Evolutionary conservation across 2,113 vertebrate genomes (phyloP).

Genomic region (Poicephalus meyeri): DNA sequence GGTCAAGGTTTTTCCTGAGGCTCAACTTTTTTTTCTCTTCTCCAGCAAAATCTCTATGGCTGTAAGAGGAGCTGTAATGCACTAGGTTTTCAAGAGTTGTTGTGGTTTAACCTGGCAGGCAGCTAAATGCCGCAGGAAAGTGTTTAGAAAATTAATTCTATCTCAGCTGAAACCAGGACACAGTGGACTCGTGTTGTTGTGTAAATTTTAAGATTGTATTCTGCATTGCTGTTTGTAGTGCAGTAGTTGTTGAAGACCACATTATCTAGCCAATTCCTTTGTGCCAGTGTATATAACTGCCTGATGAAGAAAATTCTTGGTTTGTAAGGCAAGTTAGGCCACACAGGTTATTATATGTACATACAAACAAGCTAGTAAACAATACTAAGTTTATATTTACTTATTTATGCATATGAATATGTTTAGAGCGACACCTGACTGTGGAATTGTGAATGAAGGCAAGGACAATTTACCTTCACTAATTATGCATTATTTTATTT

Average conservation of each 20-base stretch:
- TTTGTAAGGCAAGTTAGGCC: neutral
- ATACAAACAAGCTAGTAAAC: neutral
- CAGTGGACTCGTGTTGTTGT: neutral
- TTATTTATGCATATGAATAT: neutral
- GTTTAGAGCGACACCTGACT: neutral
- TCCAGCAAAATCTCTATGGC: neutral
- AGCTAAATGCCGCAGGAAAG: neutral
- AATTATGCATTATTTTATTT: neutral
- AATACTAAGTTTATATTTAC: neutral
- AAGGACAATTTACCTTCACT: neutral
- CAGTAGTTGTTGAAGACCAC: neutral
- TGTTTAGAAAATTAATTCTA: neutral
- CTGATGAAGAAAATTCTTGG: neutral
- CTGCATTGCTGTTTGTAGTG: neutral
- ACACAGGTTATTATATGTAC: neutral
- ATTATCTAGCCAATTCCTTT: neutral
- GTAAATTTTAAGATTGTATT: neutral
- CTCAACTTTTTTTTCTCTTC: neutral
- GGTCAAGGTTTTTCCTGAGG: neutral
- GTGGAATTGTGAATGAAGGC: neutral
- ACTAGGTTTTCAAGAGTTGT: neutral
- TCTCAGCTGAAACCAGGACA: neutral
- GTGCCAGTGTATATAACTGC: neutral
- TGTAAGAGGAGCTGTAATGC: neutral
- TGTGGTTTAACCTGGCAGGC: neutral